A percentile compares a stretch with the other conserved stretches of the same genome.
These are phyloP conservation scores for Cryptophagus acutangulus DNA, from an alignment of 2,888 invertebrate species.

Conservation along the genomic window DNA sequence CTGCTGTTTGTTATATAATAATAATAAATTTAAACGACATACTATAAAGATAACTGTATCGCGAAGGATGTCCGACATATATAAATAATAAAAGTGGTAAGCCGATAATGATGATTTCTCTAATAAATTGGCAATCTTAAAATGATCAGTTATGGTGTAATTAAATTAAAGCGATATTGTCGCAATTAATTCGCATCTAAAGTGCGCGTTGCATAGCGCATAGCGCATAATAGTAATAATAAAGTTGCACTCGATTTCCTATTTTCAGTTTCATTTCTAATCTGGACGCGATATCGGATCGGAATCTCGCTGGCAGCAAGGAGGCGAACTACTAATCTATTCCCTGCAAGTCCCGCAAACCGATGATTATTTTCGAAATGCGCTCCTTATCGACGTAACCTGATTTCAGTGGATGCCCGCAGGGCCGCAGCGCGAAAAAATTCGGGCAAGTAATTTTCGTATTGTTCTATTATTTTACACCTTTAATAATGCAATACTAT, in stretches of 20 bases:
- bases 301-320: constrained; percentile 30
- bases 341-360: constrained; percentile 34
- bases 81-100: constrained; percentile 16
- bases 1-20: background rate
- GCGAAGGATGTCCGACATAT: constrained; percentile 18
- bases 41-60: constrained; percentile 4
- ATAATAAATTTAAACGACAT: constrained; percentile 3
- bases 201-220: too few relatives aligned
- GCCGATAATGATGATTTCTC: too few relatives aligned
- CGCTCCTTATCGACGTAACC: constrained; percentile 42
- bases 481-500: constrained; percentile 17
- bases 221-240: too few relatives aligned
- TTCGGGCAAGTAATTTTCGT: constrained; percentile 31
- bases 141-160: too few relatives aligned
- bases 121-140: too few relatives aligned
- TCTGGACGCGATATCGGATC: constrained; percentile 9
- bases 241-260: too few relatives aligned
- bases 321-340: constrained; percentile 38
- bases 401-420: constrained; percentile 30
- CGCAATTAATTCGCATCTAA: too few relatives aligned
- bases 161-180: too few relatives aligned
- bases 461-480: constrained; percentile 31
- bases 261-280: constrained; percentile 33
- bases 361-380: constrained; percentile 38
- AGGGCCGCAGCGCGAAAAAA: constrained; percentile 25